Evolutionary conservation across 64 coral and sea anemone species (phyloP), one percentile per base, ranked within the genome.

Genomic region (Porites australiensis): DNA sequence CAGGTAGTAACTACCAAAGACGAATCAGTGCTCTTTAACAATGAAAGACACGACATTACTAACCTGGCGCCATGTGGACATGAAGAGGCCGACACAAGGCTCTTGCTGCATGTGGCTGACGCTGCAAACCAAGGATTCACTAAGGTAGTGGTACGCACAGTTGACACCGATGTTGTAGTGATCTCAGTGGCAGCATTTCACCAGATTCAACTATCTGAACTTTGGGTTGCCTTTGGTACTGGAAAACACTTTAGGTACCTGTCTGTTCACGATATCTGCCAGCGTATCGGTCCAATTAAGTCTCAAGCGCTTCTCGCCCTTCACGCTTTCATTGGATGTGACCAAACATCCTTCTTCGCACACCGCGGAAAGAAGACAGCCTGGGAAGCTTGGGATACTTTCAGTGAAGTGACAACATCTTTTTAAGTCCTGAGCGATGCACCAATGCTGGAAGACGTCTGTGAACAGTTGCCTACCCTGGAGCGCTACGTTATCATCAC

Each of bases 291-390:
- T 14, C 50, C 82, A 72, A 44, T 45, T 19, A 91, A 67, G 77
- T 91, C 89, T 10, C 19, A 75, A 82, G 89, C 77, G 44, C 68
- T 89, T 0, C 92, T 67, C 9, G 20, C 50, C 6, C 83, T 94
- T 72, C 92, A 88, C 13, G 86, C 92, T 16, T 84, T 92, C 74
- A 81, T 74, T 4, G 91, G 91, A 64, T 93, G 72, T 51, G 91
- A 93, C 64, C 48, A 69, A 43, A 76, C 71, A 7, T 93, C 74
- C 6, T 79, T 49, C 4, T 93, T 93, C 55, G 23, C 16, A 5
- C n/a, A 67, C 10, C 46, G 15, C 50, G 75, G 85, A 2, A 94
- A 88, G 57, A 93, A 88, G 83, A 93, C 73, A 8, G 91, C 91
- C 48, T 93, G 91, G 91, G 83, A 88, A 50, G 83, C 64, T 10